Base-by-base conservation (phyloP, 2,888 invertebrate species). In the Noctua fimbriata region DNA sequence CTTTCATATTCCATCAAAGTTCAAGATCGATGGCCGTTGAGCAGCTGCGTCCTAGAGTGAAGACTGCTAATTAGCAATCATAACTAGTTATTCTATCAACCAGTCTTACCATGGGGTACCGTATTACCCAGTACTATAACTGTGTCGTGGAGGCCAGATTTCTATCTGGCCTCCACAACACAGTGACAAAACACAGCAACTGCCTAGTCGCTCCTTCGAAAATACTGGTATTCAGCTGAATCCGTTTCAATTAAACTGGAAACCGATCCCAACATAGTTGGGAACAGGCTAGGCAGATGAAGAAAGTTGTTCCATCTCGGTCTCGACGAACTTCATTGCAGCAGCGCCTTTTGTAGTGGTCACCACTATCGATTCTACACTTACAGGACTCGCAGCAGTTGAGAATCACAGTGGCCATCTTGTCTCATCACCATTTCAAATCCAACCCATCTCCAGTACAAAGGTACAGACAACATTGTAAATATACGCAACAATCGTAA, bases 401-500 rank as follows among this genome's bases (percentile, higher is more conserved):
- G 9, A 2, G 0, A 49, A 36, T 24, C 9, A 49, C 2, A 14
- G 28, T 36, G 3, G 0, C 24, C 6, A 2, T 0, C 24, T 6
- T 18, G 44, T 10, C n/a, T 83, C 36, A 69, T 69, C 60, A 60
- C 28, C 83, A 83, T 83, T 81, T 77, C 16, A 69, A 83, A 69
- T 69, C 52, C 36, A 16, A 1, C 47, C 21, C 28, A 52, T 76
- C 32, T 36, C 4, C 36, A 66, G 83, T 12, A 80, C 65, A 44
- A 2, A 82, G 67, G 16, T 28, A 78, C 47, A 47, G 44, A 14
- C 58, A 78, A 87, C 85, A 87, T 87, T 86, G 85, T 87, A 78
- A 67, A 83, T 78, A 75, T 74, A 74, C 63, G 73, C 63, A 76
- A 55, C 63, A 21, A 66, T 73, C 81, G 78, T 87, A 81, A 87